phyloP scores from a whole-genome alignment of 2,797 vertebrate species.

The Hirundo rustica region DNA sequence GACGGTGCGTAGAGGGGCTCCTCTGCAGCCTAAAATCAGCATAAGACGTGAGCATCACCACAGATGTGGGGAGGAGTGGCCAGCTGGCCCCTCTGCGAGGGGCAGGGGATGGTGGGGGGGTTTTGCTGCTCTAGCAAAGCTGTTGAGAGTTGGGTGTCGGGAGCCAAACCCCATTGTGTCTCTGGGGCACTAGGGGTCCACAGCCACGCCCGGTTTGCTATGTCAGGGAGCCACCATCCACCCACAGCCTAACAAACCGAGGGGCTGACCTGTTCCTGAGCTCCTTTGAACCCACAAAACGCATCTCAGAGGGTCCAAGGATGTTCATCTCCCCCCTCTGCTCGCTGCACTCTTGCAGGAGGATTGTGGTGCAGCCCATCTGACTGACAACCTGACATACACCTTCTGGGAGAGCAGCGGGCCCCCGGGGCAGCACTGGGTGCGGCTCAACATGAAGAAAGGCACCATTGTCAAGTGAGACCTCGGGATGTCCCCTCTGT shows the following conservation, averaged over 20 bases:
- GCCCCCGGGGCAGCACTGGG: conserved; percentile 92
- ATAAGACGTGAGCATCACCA: fast-evolving
- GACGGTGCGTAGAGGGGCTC: conserved; percentile 68
- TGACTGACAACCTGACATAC: conserved; percentile 87
- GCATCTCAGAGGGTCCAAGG: background rate
- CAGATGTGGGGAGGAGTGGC: background rate
- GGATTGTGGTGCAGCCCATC: conserved; percentile 82
- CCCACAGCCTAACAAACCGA: fast-evolving
- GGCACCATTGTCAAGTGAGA: conserved; percentile 91
- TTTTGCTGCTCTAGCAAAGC: background rate
- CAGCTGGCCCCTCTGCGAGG: fast-evolving
- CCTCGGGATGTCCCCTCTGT: background rate
- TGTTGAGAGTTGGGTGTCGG: fast-evolving
- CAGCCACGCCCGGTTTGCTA: background rate
- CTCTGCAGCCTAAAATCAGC: background rate
- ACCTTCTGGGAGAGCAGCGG: conserved; percentile 95
- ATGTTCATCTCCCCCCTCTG: background rate
- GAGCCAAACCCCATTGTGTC: background rate
- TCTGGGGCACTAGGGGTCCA: background rate
- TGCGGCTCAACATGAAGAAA: conserved; percentile 96
- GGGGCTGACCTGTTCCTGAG: background rate
- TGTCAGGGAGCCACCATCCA: background rate
- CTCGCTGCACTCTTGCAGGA: conserved; percentile 72
- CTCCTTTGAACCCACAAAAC: background rate
- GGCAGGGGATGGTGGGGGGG: background rate